A percentile compares a stretch with the other conserved stretches of the same genome.
Evolutionary conservation across 2,797 vertebrate species (phyloP).

Genomic region (Streptopelia turtur): DNA sequence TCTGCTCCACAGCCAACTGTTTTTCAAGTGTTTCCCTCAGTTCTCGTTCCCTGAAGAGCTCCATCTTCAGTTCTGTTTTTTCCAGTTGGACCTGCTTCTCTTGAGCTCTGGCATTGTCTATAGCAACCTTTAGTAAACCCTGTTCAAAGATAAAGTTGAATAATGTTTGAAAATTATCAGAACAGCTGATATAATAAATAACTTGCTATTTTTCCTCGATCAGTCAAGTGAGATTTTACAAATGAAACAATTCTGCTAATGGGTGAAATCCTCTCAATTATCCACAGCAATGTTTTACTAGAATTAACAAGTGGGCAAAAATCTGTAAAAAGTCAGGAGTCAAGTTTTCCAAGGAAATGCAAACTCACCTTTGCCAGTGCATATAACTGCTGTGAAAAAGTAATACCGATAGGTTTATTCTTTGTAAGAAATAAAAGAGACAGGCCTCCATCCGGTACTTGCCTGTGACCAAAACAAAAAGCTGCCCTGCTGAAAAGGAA

Average conservation of each 20-base stretch:
- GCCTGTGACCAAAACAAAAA: background rate
- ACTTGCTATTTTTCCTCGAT: background rate
- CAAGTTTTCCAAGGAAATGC: background rate
- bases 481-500: background rate
- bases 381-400: background rate
- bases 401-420: background rate
- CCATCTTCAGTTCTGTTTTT: slow-evolving; percentile 99
- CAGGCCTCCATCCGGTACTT: background rate
- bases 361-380: background rate
- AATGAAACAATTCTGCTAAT: background rate
- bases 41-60: slow-evolving; percentile 97
- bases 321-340: background rate
- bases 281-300: background rate
- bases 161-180: slow-evolving; percentile 13
- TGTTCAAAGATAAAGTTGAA: slow-evolving; percentile 74
- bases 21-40: slow-evolving; percentile 98
- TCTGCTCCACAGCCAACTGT: slow-evolving; percentile 97
- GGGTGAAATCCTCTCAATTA: background rate
- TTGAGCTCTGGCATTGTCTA: slow-evolving; percentile 98
- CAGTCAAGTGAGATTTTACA: background rate
- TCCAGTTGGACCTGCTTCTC: slow-evolving; percentile 99
- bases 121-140: slow-evolving; percentile 98
- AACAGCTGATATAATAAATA: background rate
- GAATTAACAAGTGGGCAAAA: background rate
- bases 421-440: background rate